Conservation (phyloP, 2,888 invertebrate species). For the Stenoptilia bipunctidactyla region DNA sequence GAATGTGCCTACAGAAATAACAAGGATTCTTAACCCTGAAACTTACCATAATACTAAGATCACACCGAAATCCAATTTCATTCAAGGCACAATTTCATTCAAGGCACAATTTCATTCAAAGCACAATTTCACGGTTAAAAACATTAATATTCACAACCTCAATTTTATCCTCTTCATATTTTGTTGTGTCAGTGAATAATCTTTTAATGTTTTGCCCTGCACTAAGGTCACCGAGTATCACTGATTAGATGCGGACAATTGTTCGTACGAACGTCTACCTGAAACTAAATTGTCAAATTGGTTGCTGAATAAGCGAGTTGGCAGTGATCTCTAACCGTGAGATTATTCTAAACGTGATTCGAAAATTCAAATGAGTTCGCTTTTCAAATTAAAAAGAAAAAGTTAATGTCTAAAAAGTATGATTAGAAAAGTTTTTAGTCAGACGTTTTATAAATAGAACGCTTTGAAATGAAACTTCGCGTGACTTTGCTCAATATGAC, state of each 20-base stretch:
- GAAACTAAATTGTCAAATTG: slow-evolving; percentile 54
- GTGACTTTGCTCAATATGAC: no score
- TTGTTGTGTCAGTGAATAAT: not conserved
- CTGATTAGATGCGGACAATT: slow-evolving; percentile 16
- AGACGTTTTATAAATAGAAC: no score
- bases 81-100: not conserved
- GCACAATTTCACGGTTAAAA: not conserved
- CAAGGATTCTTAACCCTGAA: not conserved
- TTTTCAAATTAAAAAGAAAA: no score
- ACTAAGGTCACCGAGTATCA: slow-evolving; percentile 19
- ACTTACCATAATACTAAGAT: not conserved
- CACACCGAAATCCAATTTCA: not conserved
- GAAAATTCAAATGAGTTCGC: no score
- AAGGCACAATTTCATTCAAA: not conserved
- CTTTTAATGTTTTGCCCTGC: not conserved
- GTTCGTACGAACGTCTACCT: slow-evolving; percentile 30
- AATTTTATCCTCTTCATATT: no score
- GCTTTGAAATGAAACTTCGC: no score
- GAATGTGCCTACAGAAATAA: not conserved
- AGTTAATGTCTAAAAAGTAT: no score
- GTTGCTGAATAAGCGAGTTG: slow-evolving; percentile 48
- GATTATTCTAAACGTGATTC: slow-evolving; percentile 25
- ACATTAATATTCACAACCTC: no score
- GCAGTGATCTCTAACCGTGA: slow-evolving; percentile 34
- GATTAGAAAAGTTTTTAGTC: no score